phyloP scores from a whole-genome alignment of 2,888 invertebrate species.

The Carterocephalus palaemon region DNA sequence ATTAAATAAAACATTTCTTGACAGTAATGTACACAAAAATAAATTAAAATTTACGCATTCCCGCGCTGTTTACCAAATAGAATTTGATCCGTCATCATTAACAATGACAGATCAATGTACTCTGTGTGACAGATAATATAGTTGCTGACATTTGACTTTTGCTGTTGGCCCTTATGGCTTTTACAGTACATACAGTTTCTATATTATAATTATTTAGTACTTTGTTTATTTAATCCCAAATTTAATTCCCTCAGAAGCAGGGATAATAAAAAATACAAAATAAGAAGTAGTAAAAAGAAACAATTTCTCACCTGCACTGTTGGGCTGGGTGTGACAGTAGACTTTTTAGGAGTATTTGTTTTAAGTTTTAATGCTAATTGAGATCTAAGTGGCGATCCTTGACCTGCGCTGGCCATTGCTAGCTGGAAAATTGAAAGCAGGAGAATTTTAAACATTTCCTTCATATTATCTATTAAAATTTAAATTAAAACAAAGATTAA shows the following conservation, averaged over 20 bases:
- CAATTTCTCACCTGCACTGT: constrained; percentile 70
- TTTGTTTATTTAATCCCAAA: too few relatives aligned
- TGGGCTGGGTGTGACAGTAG: constrained; percentile 64
- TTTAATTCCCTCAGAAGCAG: too few relatives aligned
- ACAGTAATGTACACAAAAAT: not conserved
- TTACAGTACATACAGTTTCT: too few relatives aligned
- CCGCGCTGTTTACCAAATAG: constrained; percentile 14
- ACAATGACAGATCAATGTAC: too few relatives aligned
- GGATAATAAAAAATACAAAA: too few relatives aligned
- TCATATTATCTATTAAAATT: not conserved
- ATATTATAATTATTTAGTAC: too few relatives aligned
- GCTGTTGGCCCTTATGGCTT: too few relatives aligned
- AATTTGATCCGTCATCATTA: too few relatives aligned
- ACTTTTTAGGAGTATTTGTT: constrained; percentile 77
- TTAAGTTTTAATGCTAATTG: constrained; percentile 84
- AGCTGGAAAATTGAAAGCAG: constrained; percentile 50
- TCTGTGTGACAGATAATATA: too few relatives aligned
- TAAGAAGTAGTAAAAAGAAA: not conserved
- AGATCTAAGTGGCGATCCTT: constrained; percentile 86
- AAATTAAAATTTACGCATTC: constrained; percentile 8
- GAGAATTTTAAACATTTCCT: constrained; percentile 10
- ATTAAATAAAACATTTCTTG: too few relatives aligned
- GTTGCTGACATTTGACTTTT: too few relatives aligned
- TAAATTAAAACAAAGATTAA: constrained; percentile 6
- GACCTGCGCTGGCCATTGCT: constrained; percentile 79